Base-by-base conservation (phyloP, 92 coral and sea anemone species). In the Epizoanthus fatuus region DNA sequence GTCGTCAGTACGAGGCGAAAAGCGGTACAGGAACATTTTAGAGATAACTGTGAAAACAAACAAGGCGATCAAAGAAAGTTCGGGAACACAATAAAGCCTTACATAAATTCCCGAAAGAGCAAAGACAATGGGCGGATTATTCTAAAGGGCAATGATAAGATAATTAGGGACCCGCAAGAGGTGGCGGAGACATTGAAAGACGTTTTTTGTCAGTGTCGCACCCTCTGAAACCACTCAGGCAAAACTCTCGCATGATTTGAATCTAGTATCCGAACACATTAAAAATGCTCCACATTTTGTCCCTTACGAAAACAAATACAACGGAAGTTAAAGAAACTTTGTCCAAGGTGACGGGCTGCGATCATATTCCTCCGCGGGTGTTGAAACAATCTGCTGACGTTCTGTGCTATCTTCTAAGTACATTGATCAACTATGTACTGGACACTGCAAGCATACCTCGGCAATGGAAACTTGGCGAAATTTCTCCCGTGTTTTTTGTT, bases 381-480 rank as follows among this genome's bases (percentile, higher is more conserved):
- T 25, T 90, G 15, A 81, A 90, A 90, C 66, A 76, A 37, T 90
- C 90, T 16, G 93, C 93, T 57, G 93, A 90, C 14, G 72, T 85
- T 7, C 55, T 90, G 3, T 85, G 90, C 35, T 9, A 80, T 37
- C 84, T 62, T 4, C 72, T 51, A 39, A 87, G 87, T 17, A 76
- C 67, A 14, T 45, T 85, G 47, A 20, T 90, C 15, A 91, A 79
- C 25, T 54, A 78, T 47, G 8, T 84, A 0, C 45, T 88, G 3
- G 84, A 79, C 0, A 1, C 7, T 12, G 54, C 52, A 0, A 90
- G 20, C 5, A 49, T 90, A 39, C 92, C 87, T 1, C 83, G 55
- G 72, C 80, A 73, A 65, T 91, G 94, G 94, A 91, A 86, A 85
- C 83, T 45, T 7, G 93, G 93, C 38, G 87, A 90, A 74, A 37